A percentile compares a stretch with the other conserved stretches of the same genome.
Evolutionary conservation across 1,140 invertebrate genomes (phyloP).

Genomic region (Diorhabda elongata): DNA sequence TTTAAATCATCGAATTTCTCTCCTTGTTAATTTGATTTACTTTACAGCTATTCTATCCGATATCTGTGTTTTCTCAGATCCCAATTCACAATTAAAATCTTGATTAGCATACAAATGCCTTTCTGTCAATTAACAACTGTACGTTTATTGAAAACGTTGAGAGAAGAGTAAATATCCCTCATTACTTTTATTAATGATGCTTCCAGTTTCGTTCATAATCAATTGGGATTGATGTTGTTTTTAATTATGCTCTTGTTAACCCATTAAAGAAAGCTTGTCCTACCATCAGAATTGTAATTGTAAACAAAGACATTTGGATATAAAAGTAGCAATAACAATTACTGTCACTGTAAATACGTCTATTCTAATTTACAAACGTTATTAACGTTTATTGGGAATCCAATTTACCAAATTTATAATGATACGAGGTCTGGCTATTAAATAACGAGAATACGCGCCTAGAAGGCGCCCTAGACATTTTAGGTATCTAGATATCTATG

Average conservation of each 20-base stretch:
- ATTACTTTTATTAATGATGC: constrained; percentile 3
- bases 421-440: no score
- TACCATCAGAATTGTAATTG: neutral
- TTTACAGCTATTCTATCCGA: neutral
- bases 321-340: constrained; percentile 1
- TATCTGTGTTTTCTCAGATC: neutral
- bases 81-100: neutral
- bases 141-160: neutral
- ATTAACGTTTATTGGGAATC: no score
- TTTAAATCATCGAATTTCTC: no score
- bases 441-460: no score
- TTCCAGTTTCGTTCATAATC: neutral
- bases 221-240: neutral
- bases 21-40: no score
- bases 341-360: neutral
- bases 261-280: constrained; percentile 2
- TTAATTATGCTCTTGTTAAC: constrained; percentile 2
- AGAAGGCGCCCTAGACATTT: no score
- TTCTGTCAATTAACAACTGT: constrained; percentile 2
- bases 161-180: neutral
- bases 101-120: constrained; percentile 2
- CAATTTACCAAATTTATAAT: no score
- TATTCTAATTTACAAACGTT: neutral
- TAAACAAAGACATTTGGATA: neutral
- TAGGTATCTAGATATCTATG: no score